Base-by-base conservation (phyloP, 2,113 vertebrate species). In the Calidris pygmaea region DNA sequence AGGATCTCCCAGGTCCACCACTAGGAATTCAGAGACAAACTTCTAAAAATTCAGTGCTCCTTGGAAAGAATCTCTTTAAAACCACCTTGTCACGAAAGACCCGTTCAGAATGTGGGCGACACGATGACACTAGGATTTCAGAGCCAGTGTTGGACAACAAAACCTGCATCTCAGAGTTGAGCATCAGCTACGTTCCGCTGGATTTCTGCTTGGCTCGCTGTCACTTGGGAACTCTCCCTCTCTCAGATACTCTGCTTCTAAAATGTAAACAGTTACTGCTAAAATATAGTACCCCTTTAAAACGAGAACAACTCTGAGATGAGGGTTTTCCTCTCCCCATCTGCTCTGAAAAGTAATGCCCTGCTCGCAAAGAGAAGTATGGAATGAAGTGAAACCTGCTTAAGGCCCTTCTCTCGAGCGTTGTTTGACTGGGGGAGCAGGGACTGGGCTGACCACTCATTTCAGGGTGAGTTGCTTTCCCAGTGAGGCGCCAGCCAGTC, bases 231-330 rank as follows among this genome's bases (percentile, higher is more conserved):
- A 85, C 37, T 14, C 41, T 32, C 41, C 32, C 45, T 74, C 77
- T 93, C 77, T 89, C 47, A 62, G 89, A 97, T 74, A 87, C 95
- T 83, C 91, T 67, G 87, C 95, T 96, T 91, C 96, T 95, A 97
- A 97, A 97, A 88, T 8, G 85, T 56, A 45, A 95, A 93, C 83
- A 71, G 86, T 55, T 96, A 72, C 96, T 95, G 93, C 96, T 97
- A 96, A 96, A 97, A 96, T 90, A 75, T 89, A 97, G 92, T 94
- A 93, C 96, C 98, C 97, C 96, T 92, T 63, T 11, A 85, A 60
- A 96, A 97, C 76, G 90, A 97, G 97, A 98, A 98, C 98, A 98
- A 98, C 98, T 98, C 98, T 99, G 98, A 98, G 98, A 96, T 97
- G 98, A 98, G 98, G 98, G 98, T 98, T 98, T 98, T 98, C 97